Evolutionary conservation across 2,888 invertebrate genomes (phyloP).

Genomic region (Liopterus haemorrhoidalis): DNA sequence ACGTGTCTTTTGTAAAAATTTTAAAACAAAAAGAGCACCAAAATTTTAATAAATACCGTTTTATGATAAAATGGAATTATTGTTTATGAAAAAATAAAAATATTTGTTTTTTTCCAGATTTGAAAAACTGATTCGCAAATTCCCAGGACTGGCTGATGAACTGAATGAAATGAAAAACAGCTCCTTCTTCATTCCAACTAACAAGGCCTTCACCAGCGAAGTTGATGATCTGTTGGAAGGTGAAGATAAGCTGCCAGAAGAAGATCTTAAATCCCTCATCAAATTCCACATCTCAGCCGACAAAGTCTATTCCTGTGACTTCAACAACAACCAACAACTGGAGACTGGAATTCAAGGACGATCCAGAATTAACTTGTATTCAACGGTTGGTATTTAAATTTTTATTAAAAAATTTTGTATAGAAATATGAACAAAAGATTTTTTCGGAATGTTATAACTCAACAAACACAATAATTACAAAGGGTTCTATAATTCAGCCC

Average conservation of each 20-base stretch:
- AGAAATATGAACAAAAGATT: too few species aligned
- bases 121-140: conserved; percentile 48
- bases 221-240: conserved; percentile 43
- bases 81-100: too few species aligned
- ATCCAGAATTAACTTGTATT: conserved; percentile 56
- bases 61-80: too few species aligned
- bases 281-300: conserved; percentile 57
- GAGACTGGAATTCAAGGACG: conserved; percentile 47
- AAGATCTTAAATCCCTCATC: conserved; percentile 54
- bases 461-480: too few species aligned
- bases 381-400: conserved; percentile 46
- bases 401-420: too few species aligned
- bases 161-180: conserved; percentile 54
- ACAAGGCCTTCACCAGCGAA: conserved; percentile 55
- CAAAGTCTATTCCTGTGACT: conserved; percentile 51
- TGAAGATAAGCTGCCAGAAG: conserved; percentile 42
- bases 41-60: too few species aligned
- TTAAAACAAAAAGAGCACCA: too few species aligned
- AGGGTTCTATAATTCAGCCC: too few species aligned
- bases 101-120: too few species aligned
- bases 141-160: conserved; percentile 50
- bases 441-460: too few species aligned
- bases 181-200: conserved; percentile 60
- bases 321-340: conserved; percentile 51
- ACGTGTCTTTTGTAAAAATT: too few species aligned